Percentiles rank a stretch among this genome's conserved stretches.
These are phyloP conservation scores for Chrysolophus pictus DNA, from an alignment of 2,797 vertebrate species.

Conservation along the genomic window DNA sequence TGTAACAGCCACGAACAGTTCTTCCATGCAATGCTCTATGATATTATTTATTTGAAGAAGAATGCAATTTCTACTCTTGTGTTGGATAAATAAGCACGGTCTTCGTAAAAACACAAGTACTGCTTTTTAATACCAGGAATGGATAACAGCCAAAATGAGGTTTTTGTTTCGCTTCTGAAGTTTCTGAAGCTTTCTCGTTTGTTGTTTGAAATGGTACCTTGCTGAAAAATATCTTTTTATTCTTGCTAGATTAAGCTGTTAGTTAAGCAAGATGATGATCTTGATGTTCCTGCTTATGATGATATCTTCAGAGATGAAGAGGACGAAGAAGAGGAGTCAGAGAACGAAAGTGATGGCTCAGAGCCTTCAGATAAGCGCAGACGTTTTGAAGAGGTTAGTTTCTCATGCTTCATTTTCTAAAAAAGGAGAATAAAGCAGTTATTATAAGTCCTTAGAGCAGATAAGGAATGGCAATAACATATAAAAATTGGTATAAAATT, in stretches of 20 bases:
- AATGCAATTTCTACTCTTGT: background rate
- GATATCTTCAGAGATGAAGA: slow-evolving; percentile 94
- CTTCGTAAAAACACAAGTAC: background rate
- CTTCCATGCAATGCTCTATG: background rate
- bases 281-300: slow-evolving; percentile 91
- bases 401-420: background rate
- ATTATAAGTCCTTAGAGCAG: background rate
- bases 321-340: slow-evolving; percentile 85
- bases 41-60: background rate
- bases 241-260: slow-evolving; percentile 87
- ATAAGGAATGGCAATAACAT: background rate
- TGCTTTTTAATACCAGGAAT: background rate
- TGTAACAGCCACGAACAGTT: background rate
- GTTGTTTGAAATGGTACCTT: background rate
- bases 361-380: slow-evolving; percentile 93
- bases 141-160: background rate
- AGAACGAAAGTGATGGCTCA: slow-evolving; percentile 85
- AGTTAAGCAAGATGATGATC: slow-evolving; percentile 94
- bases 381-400: slow-evolving; percentile 88
- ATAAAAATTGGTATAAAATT: background rate
- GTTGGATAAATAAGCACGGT: background rate
- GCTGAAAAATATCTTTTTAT: background rate
- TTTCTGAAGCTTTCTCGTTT: background rate
- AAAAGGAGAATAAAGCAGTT: background rate
- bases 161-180: background rate